Evolutionary conservation across 1,140 invertebrate species (phyloP), one percentile per base, ranked within the genome.

Genomic region (Doryteuthis pealeii): DNA sequence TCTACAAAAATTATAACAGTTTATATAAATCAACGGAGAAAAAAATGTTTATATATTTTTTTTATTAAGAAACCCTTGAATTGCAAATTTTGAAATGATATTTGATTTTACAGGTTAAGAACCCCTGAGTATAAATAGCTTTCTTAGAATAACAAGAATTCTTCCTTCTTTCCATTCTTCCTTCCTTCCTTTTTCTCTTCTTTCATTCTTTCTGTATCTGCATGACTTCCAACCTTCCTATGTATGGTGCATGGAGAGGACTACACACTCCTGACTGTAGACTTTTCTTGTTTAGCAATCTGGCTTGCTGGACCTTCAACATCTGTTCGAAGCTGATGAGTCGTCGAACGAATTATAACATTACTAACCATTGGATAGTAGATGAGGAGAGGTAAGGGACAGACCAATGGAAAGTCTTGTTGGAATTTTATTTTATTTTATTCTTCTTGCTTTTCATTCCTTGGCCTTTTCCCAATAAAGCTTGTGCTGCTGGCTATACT

Each of bases 201-300:
- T 58, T 6, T n/a, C 54, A 58, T 58, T 58, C 26, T 40, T 40
- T 40, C 10, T 40, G 3, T 3, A 5, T 4, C 4, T 58, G 26
- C 54, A 18, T n/a, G 54, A 58, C 54, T 18, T 28, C 18, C 18
- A 58, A 58, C 26, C 54, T n/a, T n/a, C 54, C 54, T 58, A n/a
- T 58, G 54, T 58, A 28, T 58, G 54, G 54, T 58, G 54, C 54
- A 28, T 58, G 54, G 54, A 58, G 54, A 58, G 18, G 54, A 58
- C 22, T 22, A 58, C 54, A 58, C 18, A 28, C 54, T 58, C 22
- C 54, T 58, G 54, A 58, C 54, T 58, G 54, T 58, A 28, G 30
- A 68, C 66, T 68, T 68, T 68, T 68, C 66, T 68, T 68, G 66
- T 68, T 31, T 30, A 68, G 66, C 66, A 32, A 32, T 68, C 28